Base-by-base conservation (phyloP, 2,888 invertebrate genomes). In the Deladenus siricidicola region DNA sequence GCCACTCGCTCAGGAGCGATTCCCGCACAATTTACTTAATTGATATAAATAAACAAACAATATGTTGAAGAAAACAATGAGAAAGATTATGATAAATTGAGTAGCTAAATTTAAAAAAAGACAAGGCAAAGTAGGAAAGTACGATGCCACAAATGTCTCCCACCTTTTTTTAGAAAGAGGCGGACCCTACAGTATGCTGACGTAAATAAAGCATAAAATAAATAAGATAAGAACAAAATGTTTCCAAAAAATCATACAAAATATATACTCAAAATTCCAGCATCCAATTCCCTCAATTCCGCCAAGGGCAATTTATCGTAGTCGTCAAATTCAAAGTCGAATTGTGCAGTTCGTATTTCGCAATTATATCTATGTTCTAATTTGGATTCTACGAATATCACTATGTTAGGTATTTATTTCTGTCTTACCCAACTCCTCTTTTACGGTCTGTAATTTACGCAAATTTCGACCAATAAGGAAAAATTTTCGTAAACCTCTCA, bases 11-110 rank as follows among this genome's bases (percentile, higher is more conserved):
- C 60, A 2, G 77, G 77, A 14, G 72, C 77, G 26, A 75, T 76
- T 54, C 77, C 77, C n/a, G 71, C 77, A 51, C 76, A 78, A 52
- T 77, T 77, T 19, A 77, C 76, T 75, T 61, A 21, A 68, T 65
- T n/a, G 39, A 26, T 29, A 26, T n/a, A 57, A 42, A 24, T 26
- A 28, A 39, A 23, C 42, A n/a, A n/a, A n/a, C n/a, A n/a, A n/a
- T n/a, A n/a, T n/a, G n/a, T n/a, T n/a, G n/a, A n/a, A n/a, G n/a
- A n/a, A n/a, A n/a, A n/a, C n/a, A n/a, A n/a, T n/a, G n/a, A n/a
- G n/a, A n/a, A n/a, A n/a, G n/a, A n/a, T n/a, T n/a, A n/a, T n/a
- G n/a, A 29, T 21, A 4, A 4, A 50, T 4, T 34, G 39, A 2
- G 2, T 34, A 3, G 14, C 23, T 21, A 6, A 30, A 24, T 26